Base-by-base conservation (phyloP, 2,797 vertebrate genomes). In the Alectoris magna region DNA sequence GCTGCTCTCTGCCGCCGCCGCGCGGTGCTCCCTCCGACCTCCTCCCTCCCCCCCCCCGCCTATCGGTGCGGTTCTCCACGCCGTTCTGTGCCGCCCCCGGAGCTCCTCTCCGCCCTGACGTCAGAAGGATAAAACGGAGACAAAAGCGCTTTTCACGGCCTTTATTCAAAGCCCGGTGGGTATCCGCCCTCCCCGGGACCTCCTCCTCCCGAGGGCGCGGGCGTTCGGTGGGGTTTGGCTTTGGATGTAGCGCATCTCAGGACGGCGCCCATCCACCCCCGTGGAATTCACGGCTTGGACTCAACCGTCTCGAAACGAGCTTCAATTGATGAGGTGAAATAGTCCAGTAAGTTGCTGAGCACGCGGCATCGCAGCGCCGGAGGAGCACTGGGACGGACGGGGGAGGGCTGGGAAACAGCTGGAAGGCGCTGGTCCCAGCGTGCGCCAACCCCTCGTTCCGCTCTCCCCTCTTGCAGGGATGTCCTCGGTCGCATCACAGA, bases 291-390 rank as follows among this genome's bases (percentile, higher is more conserved):
- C 1, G 3, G 29, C 34, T 66, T 56, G 86, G 22, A 75, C 73
- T 51, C 46, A 36, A 76, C 24, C 38, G 63, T 80, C 83, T 70
- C 39, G 60, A 88, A 95, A 95, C 88, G 10, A 83, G 87, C 82
- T 88, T 51, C 43, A 80, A 64, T 24, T n/a, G 79, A 91, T 63
- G 43, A 79, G 53, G 64, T 73, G 49, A 93, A 95, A 74, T 8
- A 56, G 60, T 56, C 36, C 39, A 11, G 44, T 53, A 43, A 84
- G 78, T 93, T 87, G 17, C 74, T 24, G 68, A 38, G 21, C 46
- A 22, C 46, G 83, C 66, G 11, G 46, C 44, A 9, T 44, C 44
- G 44, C 44, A 21, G 44, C 18, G 5, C 46, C 12, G 46, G 46
- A 48, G 46, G 46, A 22, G 46, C 46, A 23, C 7, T 12, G 46